These are phyloP conservation scores for Palloptera scutellata DNA, from an alignment of 2,888 invertebrate genomes.

Conservation along the genomic window DNA sequence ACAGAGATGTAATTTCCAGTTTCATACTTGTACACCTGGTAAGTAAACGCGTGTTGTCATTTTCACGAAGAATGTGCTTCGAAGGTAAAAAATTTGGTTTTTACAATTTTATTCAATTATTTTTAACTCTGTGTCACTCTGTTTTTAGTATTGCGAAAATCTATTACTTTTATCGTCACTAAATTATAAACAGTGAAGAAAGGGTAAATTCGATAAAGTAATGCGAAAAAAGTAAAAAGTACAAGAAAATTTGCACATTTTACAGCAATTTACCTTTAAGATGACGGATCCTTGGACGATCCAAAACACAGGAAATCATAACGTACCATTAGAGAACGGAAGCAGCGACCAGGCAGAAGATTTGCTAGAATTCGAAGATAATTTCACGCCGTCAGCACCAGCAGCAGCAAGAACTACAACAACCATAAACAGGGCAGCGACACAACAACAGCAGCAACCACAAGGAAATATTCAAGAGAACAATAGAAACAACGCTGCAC, in stretches of 20 bases:
- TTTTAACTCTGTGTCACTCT: too few relatives aligned
- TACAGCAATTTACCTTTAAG: constrained; percentile 13
- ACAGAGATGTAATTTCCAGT: too few relatives aligned
- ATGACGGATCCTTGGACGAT: constrained; percentile 53
- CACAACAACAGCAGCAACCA: constrained; percentile 51
- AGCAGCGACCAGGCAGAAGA: constrained; percentile 26
- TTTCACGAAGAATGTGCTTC: too few relatives aligned
- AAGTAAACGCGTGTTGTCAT: too few relatives aligned
- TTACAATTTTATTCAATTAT: too few relatives aligned
- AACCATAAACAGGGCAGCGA: constrained; percentile 28
- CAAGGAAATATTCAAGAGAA: constrained; percentile 54
- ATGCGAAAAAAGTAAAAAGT: constrained; percentile 17
- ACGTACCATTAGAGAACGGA: constrained; percentile 20
- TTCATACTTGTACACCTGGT: too few relatives aligned
- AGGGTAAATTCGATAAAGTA: constrained; percentile 19
- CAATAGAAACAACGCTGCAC: constrained; percentile 6
- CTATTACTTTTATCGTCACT: neutral
- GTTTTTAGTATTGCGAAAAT: too few relatives aligned
- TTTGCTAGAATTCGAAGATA: constrained; percentile 67
- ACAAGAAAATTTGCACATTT: constrained; percentile 13
- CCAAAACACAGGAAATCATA: constrained; percentile 39
- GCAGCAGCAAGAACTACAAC: constrained; percentile 7
- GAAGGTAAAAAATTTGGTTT: too few relatives aligned
- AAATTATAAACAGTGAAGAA: neutral
- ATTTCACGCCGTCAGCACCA: constrained; percentile 63